Base-by-base conservation (phyloP, 1,140 invertebrate genomes). In the Reticulitermes speratus region DNA sequence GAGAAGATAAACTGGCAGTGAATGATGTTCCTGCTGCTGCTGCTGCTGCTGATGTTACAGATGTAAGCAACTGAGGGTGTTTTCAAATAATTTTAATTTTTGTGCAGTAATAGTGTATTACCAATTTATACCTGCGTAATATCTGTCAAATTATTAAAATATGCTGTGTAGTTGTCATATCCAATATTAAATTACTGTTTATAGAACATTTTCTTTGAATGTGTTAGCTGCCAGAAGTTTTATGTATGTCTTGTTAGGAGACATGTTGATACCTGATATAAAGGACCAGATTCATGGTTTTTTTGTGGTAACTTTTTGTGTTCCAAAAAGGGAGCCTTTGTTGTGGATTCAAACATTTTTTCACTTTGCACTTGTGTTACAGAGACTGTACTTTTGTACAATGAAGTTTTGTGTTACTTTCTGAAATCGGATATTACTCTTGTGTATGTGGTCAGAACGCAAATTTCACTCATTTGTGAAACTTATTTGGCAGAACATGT, bases 41-140 rank as follows among this genome's bases (percentile, higher is more conserved):
- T 30, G 90, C 89, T 83, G 90, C 89, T 55, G 52, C 86, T 38
- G 90, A 89, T 16, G 83, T 85, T 83, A 85, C 86, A 30, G 90
- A 89, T 84, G 90, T 89, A 91, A 19, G 25, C 69, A 19, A 75
- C n/a, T 75, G 65, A 75, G n/a, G 65, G 5, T 0, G 14, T 55
- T 30, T 25, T 30, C n/a, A 30, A 19, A 30, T 75, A 14, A 75
- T 30, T 75, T 75, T 75, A 30, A 14, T 19, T 21, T 75, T 3
- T 75, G 6, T 25, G n/a, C 7, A 5, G n/a, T 25, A 75, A 30
- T n/a, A 1, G 5, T 75, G 14, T 30, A 30, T n/a, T 75, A n/a
- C 25, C 25, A 2, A 11, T 75, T 75, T 25, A 75, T 30, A 75
- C 8, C 1, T 30, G 25, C 7, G 16, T 14, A 75, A 75, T 75